These are phyloP conservation scores for Hippocampus comes DNA, from an alignment of 2,113 vertebrate species.

Conservation along the genomic window DNA sequence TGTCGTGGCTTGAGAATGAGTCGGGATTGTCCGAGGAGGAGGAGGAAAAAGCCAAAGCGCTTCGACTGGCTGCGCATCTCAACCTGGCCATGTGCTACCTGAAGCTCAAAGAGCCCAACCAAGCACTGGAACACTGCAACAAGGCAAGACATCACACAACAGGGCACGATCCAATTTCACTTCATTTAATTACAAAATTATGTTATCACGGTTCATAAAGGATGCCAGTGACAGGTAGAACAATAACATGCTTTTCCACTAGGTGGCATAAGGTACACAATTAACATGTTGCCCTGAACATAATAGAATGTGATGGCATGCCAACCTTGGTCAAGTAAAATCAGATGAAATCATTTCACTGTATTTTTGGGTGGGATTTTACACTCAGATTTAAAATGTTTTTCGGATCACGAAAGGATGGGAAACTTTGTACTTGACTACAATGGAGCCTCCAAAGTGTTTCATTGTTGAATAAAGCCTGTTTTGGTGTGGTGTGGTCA, in stretches of 20 bases:
- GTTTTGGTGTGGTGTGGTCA: background rate
- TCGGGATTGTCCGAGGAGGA: slow-evolving; percentile 77
- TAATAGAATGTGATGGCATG: background rate
- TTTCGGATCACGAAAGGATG: background rate
- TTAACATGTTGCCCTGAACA: background rate
- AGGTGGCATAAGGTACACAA: background rate
- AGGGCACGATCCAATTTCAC: too few relatives aligned
- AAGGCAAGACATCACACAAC: slow-evolving; percentile 74
- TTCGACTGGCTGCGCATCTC: slow-evolving; percentile 88
- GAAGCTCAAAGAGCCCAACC: slow-evolving; percentile 84
- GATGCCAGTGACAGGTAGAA: background rate
- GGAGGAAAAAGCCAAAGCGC: slow-evolving; percentile 74
- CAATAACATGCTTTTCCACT: background rate
- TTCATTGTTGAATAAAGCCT: background rate
- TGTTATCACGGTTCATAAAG: too few relatives aligned
- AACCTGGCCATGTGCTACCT: slow-evolving; percentile 96
- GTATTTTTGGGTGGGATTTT: background rate
- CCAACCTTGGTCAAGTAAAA: background rate
- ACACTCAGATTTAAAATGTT: background rate
- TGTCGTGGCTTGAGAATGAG: slow-evolving; percentile 91
- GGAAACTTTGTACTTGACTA: background rate
- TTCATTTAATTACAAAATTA: too few relatives aligned
- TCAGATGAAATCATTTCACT: background rate
- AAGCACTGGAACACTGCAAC: slow-evolving; percentile 87
- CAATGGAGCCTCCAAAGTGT: background rate